These are phyloP conservation scores for Meandrina meandrites DNA, from an alignment of 92 coral and sea anemone species.

Conservation along the genomic window DNA sequence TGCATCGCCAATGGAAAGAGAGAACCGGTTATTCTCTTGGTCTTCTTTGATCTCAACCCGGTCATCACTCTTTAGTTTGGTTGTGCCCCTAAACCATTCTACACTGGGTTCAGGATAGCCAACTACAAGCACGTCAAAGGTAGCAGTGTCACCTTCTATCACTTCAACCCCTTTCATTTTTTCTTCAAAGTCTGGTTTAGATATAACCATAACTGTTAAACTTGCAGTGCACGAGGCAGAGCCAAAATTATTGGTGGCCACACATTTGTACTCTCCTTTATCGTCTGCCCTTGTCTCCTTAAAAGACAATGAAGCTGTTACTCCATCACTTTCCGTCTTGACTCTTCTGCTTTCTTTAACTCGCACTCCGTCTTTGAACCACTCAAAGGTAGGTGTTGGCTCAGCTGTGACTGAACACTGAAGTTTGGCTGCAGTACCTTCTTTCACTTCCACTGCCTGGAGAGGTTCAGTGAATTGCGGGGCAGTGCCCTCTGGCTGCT, in stretches of 20 bases:
- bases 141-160: constrained; percentile 77
- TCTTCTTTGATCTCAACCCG: constrained; percentile 66
- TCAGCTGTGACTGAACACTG: constrained; percentile 66
- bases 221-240: constrained; percentile 68
- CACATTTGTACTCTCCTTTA: constrained; percentile 81
- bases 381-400: constrained; percentile 64
- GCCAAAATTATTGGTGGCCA: constrained; percentile 70
- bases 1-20: constrained; percentile 66
- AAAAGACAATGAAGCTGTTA: constrained; percentile 50
- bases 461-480: constrained; percentile 74
- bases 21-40: constrained; percentile 65
- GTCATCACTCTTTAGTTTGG: constrained; percentile 59
- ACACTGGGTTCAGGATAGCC: constrained; percentile 89
- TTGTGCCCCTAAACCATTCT: constrained; percentile 83
- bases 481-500: constrained; percentile 56
- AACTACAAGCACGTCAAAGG: constrained; percentile 65
- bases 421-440: constrained; percentile 72
- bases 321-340: constrained; percentile 66
- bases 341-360: constrained; percentile 75
- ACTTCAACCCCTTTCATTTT: constrained; percentile 75
- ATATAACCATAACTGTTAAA: constrained; percentile 50
- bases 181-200: constrained; percentile 84
- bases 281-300: constrained; percentile 78
- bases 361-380: constrained; percentile 73
- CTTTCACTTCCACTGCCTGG: constrained; percentile 71